Base-by-base conservation (phyloP, 2,797 vertebrate genomes). In the Girardinus metallicus region DNA sequence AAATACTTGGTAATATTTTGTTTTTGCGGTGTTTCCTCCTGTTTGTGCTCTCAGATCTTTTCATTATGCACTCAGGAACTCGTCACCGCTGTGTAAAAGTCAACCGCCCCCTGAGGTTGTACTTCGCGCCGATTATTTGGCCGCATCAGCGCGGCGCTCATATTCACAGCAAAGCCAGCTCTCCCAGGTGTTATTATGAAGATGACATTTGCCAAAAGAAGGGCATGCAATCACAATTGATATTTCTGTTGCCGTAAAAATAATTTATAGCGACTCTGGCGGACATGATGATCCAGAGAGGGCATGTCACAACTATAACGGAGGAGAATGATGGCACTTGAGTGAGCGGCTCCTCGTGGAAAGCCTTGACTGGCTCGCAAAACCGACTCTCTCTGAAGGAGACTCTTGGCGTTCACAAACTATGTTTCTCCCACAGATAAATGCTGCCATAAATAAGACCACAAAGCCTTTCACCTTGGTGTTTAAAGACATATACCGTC, bases 181-280 rank as follows among this genome's bases (percentile, higher is more conserved):
- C 89, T 87, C 87, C 87, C 81, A 85, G 86, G 80, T 89, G 36
- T 92, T 89, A 90, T 91, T 86, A 92, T 80, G 83, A 91, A 87
- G 76, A 87, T 92, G 93, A 92, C 92, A 92, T 93, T 93, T 92
- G 80, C 89, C 91, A 88, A 89, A 68, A 83, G 91, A 91, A 92
- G 93, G 90, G 87, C 91, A 88, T 81, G 87, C 86, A 78, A 90
- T 91, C 90, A 89, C 88, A 89, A 85, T 88, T 83, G 85, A 92
- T 91, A 91, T 92, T 93, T 87, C 85, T 81, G 73, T 86, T 39
- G 91, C 87, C 76, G 79, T 91, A 86, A 92, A 93, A 79, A 34
- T 81, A 87, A 93, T 92, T 93, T 86, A 89, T 16, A 36, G 90
- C 43, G 4, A 80, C 83, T 86, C 83, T 86, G 43, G 11, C 57